These are phyloP conservation scores for Parus major DNA, from an alignment of 2,113 vertebrate species.

Conservation along the genomic window DNA sequence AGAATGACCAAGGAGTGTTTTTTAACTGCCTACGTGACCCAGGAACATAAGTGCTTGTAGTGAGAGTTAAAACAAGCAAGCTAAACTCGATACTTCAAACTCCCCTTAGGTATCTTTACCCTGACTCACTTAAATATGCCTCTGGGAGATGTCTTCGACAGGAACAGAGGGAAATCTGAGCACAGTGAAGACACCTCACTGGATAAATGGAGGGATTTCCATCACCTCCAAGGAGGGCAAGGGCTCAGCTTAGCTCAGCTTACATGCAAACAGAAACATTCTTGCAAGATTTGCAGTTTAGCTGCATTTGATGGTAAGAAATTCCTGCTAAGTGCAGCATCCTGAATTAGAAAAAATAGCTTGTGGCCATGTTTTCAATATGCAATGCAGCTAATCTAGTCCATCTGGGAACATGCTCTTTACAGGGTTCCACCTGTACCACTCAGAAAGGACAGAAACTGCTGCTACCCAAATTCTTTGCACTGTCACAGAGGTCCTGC, in stretches of 20 bases:
- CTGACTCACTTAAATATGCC: neutral
- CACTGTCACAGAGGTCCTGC: neutral
- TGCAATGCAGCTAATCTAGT: neutral
- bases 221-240: neutral
- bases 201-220: neutral
- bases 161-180: neutral
- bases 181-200: neutral
- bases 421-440: neutral
- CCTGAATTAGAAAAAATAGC: neutral
- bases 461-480: neutral
- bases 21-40: neutral
- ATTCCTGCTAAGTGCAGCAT: neutral
- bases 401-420: neutral
- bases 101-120: neutral
- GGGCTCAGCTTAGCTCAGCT: neutral
- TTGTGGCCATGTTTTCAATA: neutral
- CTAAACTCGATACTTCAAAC: neutral
- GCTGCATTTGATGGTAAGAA: neutral
- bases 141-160: neutral
- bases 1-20: neutral
- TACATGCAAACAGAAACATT: neutral
- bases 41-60: neutral
- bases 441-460: neutral
- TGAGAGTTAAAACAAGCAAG: neutral
- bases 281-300: neutral